These are phyloP conservation scores for Andrena trimmerana DNA, from an alignment of 2,888 invertebrate genomes.

Conservation along the genomic window DNA sequence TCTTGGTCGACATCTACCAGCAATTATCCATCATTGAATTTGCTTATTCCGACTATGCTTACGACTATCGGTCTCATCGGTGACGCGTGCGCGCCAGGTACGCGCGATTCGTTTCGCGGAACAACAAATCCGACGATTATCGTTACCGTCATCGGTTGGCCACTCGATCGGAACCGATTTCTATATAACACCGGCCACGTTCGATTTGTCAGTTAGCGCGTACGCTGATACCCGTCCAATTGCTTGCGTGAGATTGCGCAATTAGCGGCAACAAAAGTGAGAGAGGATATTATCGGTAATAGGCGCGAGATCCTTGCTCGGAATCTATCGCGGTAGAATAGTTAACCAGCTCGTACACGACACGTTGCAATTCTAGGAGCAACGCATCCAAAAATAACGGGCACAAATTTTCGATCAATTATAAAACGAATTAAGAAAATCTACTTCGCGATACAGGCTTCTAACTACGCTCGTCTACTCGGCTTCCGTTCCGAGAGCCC, in stretches of 20 bases:
- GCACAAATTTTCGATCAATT: neutral
- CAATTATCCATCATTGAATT: neutral
- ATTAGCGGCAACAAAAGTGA: slow-evolving; percentile 62
- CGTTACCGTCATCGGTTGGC: slow-evolving; percentile 52
- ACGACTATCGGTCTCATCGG: neutral
- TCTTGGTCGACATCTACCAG: neutral
- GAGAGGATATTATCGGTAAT: slow-evolving; percentile 46
- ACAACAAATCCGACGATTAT: slow-evolving; percentile 28
- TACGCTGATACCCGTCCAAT: slow-evolving; percentile 58
- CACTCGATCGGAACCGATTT: slow-evolving; percentile 62
- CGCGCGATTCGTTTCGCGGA: slow-evolving; percentile 21
- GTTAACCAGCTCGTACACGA: neutral
- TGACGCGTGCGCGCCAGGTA: neutral
- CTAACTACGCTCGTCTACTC: neutral
- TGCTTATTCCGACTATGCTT: neutral
- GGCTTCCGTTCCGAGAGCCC: slow-evolving; percentile 12
- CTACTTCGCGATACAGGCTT: neutral
- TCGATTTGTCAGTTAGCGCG: slow-evolving; percentile 38
- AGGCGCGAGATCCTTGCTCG: slow-evolving; percentile 37
- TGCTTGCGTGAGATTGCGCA: slow-evolving; percentile 76
- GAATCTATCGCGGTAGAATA: neutral
- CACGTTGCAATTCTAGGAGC: no score
- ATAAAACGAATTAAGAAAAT: neutral
- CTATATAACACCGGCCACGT: slow-evolving; percentile 30
- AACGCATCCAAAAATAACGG: neutral